Percentiles rank a stretch among this genome's conserved stretches.
Evolutionary conservation across 92 coral and sea anemone genomes (phyloP).

Genomic region (Porites lobata): DNA sequence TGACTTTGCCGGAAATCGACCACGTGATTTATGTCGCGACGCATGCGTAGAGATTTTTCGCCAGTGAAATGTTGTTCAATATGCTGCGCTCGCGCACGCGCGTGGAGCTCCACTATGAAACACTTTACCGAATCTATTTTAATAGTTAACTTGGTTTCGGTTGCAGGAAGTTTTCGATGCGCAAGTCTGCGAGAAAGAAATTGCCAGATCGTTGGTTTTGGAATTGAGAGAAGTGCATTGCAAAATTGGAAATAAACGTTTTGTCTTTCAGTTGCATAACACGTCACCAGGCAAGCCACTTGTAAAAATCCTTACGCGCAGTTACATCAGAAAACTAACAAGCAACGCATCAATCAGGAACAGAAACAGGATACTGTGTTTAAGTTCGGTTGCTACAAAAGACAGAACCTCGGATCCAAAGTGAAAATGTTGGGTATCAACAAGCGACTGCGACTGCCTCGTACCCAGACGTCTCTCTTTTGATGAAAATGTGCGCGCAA

Average conservation of each 20-base stretch:
- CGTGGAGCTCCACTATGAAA: too few relatives aligned
- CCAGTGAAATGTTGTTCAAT: not conserved
- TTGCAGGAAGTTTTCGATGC: not conserved
- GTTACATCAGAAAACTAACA: too few relatives aligned
- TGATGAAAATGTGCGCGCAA: too few relatives aligned
- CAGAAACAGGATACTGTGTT: too few relatives aligned
- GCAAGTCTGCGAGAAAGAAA: conserved; percentile 1
- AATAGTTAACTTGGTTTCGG: not conserved
- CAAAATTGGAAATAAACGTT: not conserved
- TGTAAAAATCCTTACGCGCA: not conserved
- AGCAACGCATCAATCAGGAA: too few relatives aligned
- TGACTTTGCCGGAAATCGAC: too few relatives aligned
- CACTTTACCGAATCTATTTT: not conserved
- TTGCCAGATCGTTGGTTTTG: conserved; percentile 1
- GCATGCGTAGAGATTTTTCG: too few relatives aligned
- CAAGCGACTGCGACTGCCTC: conserved; percentile 1
- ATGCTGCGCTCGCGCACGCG: conserved; percentile 6
- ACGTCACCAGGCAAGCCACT: not conserved
- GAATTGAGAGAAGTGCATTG: not conserved
- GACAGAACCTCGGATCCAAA: not conserved
- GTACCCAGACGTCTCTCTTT: too few relatives aligned
- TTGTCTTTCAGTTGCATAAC: too few relatives aligned
- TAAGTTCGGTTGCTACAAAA: too few relatives aligned
- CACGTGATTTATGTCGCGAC: too few relatives aligned
- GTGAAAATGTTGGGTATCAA: conserved; percentile 10